Evolutionary conservation across 2,888 invertebrate genomes (phyloP).

Genomic region (Microplitis deprimator): DNA sequence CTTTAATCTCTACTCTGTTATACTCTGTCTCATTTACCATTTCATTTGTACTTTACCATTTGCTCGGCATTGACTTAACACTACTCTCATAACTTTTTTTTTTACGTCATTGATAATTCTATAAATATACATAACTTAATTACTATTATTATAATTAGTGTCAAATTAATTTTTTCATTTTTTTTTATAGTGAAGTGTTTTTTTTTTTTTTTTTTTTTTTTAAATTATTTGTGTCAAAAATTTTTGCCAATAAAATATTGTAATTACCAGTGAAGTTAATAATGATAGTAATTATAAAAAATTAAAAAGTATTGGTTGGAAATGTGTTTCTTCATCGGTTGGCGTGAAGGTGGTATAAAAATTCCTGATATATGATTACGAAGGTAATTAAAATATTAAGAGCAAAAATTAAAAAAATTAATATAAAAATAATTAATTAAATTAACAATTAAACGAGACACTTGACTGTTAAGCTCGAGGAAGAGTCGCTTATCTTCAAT

Average conservation of each 20-base stretch:
- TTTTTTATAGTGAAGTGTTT: background rate
- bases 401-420: conserved; percentile 16
- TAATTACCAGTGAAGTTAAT: background rate
- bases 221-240: background rate
- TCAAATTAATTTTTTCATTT: conserved; percentile 19
- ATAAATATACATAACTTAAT: background rate
- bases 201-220: too few species aligned
- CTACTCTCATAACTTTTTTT: background rate
- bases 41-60: conserved; percentile 3
- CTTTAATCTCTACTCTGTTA: background rate
- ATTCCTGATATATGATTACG: conserved; percentile 64
- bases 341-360: conserved; percentile 67
- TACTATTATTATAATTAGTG: background rate
- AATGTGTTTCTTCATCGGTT: conserved; percentile 67
- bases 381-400: background rate
- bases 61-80: conserved; percentile 4
- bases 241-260: background rate
- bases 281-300: background rate
- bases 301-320: conserved; percentile 45
- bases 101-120: background rate
- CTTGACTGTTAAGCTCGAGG: conserved; percentile 7
- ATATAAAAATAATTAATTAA: conserved; percentile 20
- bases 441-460: conserved; percentile 7
- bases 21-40: background rate
- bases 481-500: conserved; percentile 53